Conservation (phyloP, 2,888 invertebrate species). For the Tenthredo notha region DNA sequence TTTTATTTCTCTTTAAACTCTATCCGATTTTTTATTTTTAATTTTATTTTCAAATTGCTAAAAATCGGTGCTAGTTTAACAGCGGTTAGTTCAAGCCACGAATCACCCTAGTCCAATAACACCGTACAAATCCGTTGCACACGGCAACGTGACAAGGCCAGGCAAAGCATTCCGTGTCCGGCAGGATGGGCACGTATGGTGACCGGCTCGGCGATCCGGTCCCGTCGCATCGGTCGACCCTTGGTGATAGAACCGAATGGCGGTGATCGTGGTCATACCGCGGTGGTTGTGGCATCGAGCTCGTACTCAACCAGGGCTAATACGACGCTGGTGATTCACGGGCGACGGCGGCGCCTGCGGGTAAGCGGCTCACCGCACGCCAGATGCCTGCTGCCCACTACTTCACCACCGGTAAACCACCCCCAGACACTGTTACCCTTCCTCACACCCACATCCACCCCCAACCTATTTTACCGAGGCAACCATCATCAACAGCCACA, state of each 20-base stretch:
- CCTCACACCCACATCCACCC: background rate
- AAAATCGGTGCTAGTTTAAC: background rate
- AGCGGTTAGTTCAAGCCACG: background rate
- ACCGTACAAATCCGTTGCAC: slow-evolving; percentile 26
- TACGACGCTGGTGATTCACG: slow-evolving; percentile 77
- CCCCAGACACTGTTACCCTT: slow-evolving; percentile 26
- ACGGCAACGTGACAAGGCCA: background rate
- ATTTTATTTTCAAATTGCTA: background rate
- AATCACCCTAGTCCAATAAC: background rate
- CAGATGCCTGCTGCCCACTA: slow-evolving; percentile 72
- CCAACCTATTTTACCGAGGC: slow-evolving; percentile 26
- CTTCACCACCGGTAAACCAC: slow-evolving; percentile 41
- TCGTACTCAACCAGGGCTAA: slow-evolving; percentile 68
- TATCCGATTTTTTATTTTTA: background rate
- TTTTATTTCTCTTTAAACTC: background rate
- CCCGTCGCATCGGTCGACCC: slow-evolving; percentile 8
- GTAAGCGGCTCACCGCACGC: slow-evolving; percentile 76
- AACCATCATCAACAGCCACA: slow-evolving; percentile 66
- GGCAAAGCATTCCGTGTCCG: slow-evolving; percentile 17
- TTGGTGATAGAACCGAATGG: slow-evolving; percentile 21
- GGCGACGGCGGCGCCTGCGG: slow-evolving; percentile 74
- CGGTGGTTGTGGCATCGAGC: slow-evolving; percentile 44
- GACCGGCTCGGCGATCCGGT: background rate
- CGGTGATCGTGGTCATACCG: slow-evolving; percentile 27
- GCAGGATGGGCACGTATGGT: slow-evolving; percentile 21